These are phyloP conservation scores for Sebastes oblongus DNA, from an alignment of 2,797 vertebrate species.

Conservation along the genomic window DNA sequence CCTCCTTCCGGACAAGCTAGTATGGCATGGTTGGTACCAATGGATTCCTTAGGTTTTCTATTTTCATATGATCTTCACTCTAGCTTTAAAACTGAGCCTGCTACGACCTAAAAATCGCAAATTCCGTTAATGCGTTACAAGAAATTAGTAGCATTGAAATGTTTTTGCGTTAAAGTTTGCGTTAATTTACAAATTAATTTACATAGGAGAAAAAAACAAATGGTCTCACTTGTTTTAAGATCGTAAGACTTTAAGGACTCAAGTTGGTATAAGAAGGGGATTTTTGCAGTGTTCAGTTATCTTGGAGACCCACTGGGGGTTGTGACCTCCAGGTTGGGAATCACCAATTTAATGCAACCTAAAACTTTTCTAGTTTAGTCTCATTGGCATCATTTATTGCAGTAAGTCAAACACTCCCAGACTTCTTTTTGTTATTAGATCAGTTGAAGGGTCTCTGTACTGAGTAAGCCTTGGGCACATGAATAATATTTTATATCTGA, in stretches of 20 bases:
- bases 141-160: too few relatives aligned
- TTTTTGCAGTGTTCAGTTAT: not conserved
- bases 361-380: not conserved
- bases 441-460: not conserved
- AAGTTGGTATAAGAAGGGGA: not conserved
- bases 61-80: too few relatives aligned
- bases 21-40: too few relatives aligned
- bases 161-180: too few relatives aligned
- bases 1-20: accelerated
- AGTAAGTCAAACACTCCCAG: not conserved
- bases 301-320: not conserved
- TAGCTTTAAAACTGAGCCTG: too few relatives aligned
- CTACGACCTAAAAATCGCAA: too few relatives aligned
- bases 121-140: too few relatives aligned
- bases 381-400: not conserved
- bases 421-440: not conserved
- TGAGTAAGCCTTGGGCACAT: not conserved
- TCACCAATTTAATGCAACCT: not conserved
- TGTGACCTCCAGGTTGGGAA: not conserved
- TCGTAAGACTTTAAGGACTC: not conserved
- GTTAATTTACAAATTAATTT: not conserved
- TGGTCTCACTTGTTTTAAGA: not conserved
- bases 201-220: not conserved
- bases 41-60: too few relatives aligned
- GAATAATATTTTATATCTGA: constrained; percentile 15